Conservation (phyloP, 2,113 vertebrate genomes). For the Caracal caracal region DNA sequence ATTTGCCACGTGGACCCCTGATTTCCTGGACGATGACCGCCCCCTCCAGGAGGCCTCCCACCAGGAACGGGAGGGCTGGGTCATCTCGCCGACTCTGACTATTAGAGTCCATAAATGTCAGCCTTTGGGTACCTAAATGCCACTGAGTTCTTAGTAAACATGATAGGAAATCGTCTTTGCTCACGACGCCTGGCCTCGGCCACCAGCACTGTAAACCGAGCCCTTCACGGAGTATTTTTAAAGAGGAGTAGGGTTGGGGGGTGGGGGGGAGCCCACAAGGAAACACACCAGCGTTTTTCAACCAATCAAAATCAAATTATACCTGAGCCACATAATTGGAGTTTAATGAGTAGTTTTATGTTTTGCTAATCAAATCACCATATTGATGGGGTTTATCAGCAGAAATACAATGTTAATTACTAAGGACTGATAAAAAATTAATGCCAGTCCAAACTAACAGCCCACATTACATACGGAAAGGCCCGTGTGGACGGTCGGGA, state of each 20-base stretch:
- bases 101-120: conserved; percentile 67
- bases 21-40: conserved; percentile 48
- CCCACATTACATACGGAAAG: neutral
- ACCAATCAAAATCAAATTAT: conserved; percentile 82
- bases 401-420: conserved; percentile 83
- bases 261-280: neutral
- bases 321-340: conserved; percentile 81
- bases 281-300: conserved; percentile 72
- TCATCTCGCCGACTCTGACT: conserved; percentile 32
- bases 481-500: neutral
- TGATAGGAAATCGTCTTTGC: conserved; percentile 47
- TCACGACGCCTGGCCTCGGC: conserved; percentile 8
- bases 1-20: neutral
- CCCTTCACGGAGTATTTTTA: conserved; percentile 27
- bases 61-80: conserved; percentile 12
- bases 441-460: conserved; percentile 24
- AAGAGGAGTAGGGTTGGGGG: rapidly evolving
- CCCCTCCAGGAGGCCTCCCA: conserved; percentile 54
- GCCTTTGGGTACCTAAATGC: conserved; percentile 38
- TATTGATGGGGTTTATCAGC: conserved; percentile 79
- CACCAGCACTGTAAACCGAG: neutral
- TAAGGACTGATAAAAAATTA: conserved; percentile 77
- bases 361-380: conserved; percentile 82
- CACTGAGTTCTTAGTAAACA: conserved; percentile 51
- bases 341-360: conserved; percentile 81